Base-by-base conservation (phyloP, 2,113 vertebrate species). In the Anarhynchus alexandrinus region DNA sequence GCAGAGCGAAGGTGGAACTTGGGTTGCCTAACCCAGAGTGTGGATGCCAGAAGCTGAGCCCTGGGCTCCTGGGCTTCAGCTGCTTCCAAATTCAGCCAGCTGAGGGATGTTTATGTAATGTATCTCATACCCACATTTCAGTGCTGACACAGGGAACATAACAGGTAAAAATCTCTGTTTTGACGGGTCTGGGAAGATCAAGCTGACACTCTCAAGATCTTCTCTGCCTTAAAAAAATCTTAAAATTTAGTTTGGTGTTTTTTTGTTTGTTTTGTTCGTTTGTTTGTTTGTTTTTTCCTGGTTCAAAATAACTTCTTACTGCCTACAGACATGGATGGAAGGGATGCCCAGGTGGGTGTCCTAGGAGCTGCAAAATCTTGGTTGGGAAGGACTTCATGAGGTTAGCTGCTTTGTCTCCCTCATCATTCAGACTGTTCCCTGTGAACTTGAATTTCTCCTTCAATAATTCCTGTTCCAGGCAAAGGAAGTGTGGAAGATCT, bases 41-140 rank as follows among this genome's bases (percentile, higher is more conserved):
- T 55, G 40, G 40, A 6, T 32, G 20, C 19, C n/a, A 26, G 55
- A 18, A 26, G 25, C 32, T n/a, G 47, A 62, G 34, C 23, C 16
- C 23, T 64, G 25, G 10, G 17, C 26, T 42, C 47, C 70, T 67
- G 59, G 29, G 36, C 52, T 74, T 59, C 70, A 45, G 9, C 45
- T 29, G 12, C 78, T 67, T 54, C 79, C 62, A 34, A 6, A 52
- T 67, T 9, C 29, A 32, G 10, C 62, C 34, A 29, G 3, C 42
- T 47, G 42, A 42, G 29, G n/a, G 19, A 22, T 5, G 25, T 38
- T 51, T 12, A 3, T 45, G 0, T n/a, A 4, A 14, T 1, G 18
- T 25, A 26, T 29, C 47, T 36, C 15, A 32, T 7, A 29, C 13
- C 7, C 12, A 2, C 17, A 3, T 36, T 23, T 42, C 30, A 36